Conservation (phyloP, 2,888 invertebrate genomes). For the Phorcus lineatus region DNA sequence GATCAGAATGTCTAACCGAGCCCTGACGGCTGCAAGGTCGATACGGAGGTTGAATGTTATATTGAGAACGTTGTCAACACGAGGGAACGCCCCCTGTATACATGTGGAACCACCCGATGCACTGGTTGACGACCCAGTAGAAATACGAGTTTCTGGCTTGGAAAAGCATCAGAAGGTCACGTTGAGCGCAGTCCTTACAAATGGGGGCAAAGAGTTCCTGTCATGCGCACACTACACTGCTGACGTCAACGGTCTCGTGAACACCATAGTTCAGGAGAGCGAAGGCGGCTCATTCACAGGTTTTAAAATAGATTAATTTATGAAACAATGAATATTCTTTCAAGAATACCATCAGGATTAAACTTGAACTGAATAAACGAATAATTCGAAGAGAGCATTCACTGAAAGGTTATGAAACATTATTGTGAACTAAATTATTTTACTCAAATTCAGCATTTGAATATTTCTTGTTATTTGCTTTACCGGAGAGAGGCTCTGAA, state of each 20-base stretch:
- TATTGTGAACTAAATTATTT: no score
- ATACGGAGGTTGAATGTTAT: not conserved
- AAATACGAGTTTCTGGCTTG: not conserved
- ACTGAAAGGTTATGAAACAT: no score
- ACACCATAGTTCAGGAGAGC: not conserved
- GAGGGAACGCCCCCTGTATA: not conserved
- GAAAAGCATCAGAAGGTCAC: not conserved
- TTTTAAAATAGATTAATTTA: not conserved
- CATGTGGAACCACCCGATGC: not conserved
- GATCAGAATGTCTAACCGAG: not conserved
- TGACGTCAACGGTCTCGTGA: not conserved
- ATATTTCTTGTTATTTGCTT: no score
- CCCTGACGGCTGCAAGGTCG: not conserved
- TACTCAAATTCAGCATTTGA: no score
- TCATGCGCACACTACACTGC: constrained; percentile 1
- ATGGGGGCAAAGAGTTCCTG: not conserved
- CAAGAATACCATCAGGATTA: no score
- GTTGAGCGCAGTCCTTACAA: not conserved
- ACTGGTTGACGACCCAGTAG: not conserved
- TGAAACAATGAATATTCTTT: no score
- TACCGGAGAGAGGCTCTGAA: no score
- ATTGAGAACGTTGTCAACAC: not conserved
- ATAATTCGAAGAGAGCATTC: no score
- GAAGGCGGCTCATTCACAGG: not conserved
- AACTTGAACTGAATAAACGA: no score